phyloP scores from a whole-genome alignment of 92 coral and sea anemone genomes.

The Micromussa lordhowensis region DNA sequence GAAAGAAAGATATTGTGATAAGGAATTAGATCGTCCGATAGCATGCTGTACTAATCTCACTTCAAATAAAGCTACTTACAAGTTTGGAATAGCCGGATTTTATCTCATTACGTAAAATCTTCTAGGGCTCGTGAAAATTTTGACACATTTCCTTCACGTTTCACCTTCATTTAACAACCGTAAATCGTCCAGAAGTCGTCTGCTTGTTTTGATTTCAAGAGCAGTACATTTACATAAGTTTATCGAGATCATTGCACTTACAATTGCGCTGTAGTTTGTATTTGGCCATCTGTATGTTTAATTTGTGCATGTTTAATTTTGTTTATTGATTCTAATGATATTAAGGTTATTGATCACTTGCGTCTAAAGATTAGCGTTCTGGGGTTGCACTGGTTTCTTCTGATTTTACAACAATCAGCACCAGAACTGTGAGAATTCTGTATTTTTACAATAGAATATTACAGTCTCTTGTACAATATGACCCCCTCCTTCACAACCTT shows the following conservation, averaged over 20 bases:
- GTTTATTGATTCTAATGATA: neutral
- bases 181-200: neutral
- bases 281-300: neutral
- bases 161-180: neutral
- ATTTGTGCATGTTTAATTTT: neutral
- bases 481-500: neutral
- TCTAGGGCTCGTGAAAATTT: neutral
- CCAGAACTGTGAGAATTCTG: neutral
- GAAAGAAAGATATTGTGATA: neutral
- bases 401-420: neutral
- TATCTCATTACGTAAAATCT: neutral
- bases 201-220: conserved; percentile 3
- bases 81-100: neutral
- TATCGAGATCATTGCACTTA: neutral
- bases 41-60: conserved; percentile 2
- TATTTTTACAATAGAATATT: neutral
- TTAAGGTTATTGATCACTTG: neutral
- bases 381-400: neutral
- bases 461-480: neutral
- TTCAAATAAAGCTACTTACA: neutral
- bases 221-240: neutral
- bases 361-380: neutral
- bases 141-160: neutral
- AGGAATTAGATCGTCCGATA: neutral
- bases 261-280: neutral